A percentile compares a stretch with the other conserved stretches of the same genome.
phyloP scores from a whole-genome alignment of 53 echinoderm and acorn worm genomes.

The Hippasteria phrygiana region DNA sequence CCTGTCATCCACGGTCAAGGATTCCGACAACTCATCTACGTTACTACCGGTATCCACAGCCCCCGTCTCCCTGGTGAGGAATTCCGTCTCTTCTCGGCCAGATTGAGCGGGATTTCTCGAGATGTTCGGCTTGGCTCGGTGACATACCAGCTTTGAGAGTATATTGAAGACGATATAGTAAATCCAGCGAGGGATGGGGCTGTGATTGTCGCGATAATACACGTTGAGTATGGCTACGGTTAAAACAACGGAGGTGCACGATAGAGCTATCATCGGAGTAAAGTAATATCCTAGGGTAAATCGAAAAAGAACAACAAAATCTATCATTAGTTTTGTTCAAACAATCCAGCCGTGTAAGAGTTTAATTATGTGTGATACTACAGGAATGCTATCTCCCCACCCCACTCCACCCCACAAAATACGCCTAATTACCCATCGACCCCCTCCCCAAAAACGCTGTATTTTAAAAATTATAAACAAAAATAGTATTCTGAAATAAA shows the following conservation, averaged over 20 bases:
- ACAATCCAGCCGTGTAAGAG: neutral
- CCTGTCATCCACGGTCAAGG: neutral
- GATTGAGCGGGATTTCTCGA: neutral
- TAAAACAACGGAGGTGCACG: conserved; percentile 37
- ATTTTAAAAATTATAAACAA: too few relatives aligned
- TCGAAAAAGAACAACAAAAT: neutral
- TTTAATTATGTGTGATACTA: too few relatives aligned
- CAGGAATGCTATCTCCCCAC: too few relatives aligned
- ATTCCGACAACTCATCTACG: neutral
- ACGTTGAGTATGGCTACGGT: conserved; percentile 38
- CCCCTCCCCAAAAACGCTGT: too few relatives aligned
- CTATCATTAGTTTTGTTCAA: neutral
- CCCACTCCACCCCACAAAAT: too few relatives aligned
- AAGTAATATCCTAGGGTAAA: conserved; percentile 25
- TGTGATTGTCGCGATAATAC: conserved; percentile 14
- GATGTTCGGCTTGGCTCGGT: neutral
- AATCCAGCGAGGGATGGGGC: conserved; percentile 45
- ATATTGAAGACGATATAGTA: neutral
- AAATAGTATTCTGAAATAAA: too few relatives aligned
- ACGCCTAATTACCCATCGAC: too few relatives aligned
- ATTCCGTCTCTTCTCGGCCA: neutral
- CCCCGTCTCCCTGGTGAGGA: neutral
- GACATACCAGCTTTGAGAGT: conserved; percentile 14
- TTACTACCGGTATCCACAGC: neutral
- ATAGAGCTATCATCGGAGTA: conserved; percentile 37